phyloP scores from a whole-genome alignment of 2,888 invertebrate genomes.

The Zaprionus lineosus region DNA sequence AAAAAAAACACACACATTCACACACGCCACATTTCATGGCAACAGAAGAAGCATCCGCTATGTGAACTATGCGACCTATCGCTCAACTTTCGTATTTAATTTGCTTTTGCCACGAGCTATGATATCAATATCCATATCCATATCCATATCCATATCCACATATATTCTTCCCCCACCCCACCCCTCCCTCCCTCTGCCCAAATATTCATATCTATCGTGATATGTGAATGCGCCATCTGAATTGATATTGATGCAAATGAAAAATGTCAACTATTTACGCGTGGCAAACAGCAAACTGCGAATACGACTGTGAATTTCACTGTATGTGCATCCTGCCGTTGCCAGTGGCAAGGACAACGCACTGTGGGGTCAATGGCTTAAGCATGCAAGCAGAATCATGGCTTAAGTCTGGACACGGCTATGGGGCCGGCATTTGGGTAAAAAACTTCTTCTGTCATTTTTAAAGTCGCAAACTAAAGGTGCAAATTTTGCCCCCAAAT shows the following conservation, averaged over 20 bases:
- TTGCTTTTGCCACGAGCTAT: constrained; percentile 38
- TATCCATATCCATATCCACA: constrained; percentile 6
- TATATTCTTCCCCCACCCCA: not conserved
- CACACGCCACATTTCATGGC: no score
- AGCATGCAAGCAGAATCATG: no score
- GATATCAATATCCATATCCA: constrained; percentile 61
- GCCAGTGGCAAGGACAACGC: not conserved
- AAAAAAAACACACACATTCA: not conserved
- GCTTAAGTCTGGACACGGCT: no score
- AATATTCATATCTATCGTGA: constrained; percentile 4
- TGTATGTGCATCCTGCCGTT: not conserved
- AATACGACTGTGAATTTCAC: constrained; percentile 2
- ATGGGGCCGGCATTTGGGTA: no score
- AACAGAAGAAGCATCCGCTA: not conserved
- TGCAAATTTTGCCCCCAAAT: no score
- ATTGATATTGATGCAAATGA: constrained; percentile 75
- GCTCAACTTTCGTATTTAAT: constrained; percentile 47
- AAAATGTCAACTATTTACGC: constrained; percentile 74
- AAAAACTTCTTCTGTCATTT: no score
- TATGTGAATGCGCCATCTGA: constrained; percentile 56
- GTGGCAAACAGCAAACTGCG: constrained; percentile 18
- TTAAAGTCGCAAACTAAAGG: no score
- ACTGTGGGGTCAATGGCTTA: no score
- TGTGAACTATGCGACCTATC: constrained; percentile 7
- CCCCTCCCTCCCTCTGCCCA: no score